A percentile compares a stretch with the other conserved stretches of the same genome.
phyloP scores from a whole-genome alignment of 1,140 invertebrate species.

The Carcinoscorpius rotundicauda region DNA sequence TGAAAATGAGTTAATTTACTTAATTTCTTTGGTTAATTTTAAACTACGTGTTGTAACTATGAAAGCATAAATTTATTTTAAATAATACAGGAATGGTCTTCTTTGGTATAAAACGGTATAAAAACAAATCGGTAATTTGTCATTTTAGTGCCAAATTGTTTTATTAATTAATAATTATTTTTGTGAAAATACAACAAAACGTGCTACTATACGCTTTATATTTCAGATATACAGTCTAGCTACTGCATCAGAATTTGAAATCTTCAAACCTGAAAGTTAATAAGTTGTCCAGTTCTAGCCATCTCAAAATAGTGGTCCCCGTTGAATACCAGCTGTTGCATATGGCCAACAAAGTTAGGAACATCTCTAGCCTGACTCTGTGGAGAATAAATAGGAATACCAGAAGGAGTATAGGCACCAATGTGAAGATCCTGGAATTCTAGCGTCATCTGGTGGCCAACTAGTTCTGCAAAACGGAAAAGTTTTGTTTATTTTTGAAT shows the following conservation, averaged over 20 bases:
- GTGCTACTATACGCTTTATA: background rate
- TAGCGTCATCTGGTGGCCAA: slow-evolving; percentile 59
- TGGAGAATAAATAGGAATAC: slow-evolving; percentile 1
- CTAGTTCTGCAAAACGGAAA: slow-evolving; percentile 52
- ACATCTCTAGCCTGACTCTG: slow-evolving; percentile 36
- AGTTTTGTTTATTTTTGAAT: too few species aligned
- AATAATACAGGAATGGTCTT: too few species aligned
- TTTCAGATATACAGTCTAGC: background rate
- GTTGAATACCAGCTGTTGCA: slow-evolving; percentile 88
- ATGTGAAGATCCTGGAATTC: slow-evolving; percentile 64
- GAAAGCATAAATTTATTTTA: too few species aligned
- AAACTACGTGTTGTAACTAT: too few species aligned
- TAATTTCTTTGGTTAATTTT: too few species aligned
- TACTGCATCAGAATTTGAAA: background rate
- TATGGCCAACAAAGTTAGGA: slow-evolving; percentile 74
- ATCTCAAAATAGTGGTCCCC: slow-evolving; percentile 62
- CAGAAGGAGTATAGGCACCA: slow-evolving; percentile 47
- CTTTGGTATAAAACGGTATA: too few species aligned
- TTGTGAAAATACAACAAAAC: too few species aligned
- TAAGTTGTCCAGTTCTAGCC: slow-evolving; percentile 39
- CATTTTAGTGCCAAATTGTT: too few species aligned
- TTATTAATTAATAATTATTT: too few species aligned
- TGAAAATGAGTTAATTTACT: too few species aligned
- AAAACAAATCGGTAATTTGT: too few species aligned
- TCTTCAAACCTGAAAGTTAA: slow-evolving; percentile 18